Evolutionary conservation across 2,113 vertebrate genomes (phyloP).

Genomic region (Brachyistius frenatus): DNA sequence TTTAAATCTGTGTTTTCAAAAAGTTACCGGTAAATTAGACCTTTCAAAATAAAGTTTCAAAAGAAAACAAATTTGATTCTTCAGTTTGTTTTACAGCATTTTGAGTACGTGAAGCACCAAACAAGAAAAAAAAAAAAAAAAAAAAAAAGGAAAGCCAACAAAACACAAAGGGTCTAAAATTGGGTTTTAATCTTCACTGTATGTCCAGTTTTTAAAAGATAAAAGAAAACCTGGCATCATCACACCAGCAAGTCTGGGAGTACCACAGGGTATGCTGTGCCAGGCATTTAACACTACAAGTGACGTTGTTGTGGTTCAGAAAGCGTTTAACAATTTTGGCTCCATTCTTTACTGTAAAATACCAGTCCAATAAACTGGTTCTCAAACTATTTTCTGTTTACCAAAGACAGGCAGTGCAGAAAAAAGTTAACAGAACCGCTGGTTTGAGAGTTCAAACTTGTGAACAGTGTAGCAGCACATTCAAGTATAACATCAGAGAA

Average conservation of each 20-base stretch:
- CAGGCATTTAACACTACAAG: slow-evolving; percentile 21
- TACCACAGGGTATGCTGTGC: not conserved
- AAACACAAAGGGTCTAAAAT: slow-evolving; percentile 11
- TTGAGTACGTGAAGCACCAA: too few species aligned
- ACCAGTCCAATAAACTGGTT: slow-evolving; percentile 16
- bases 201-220: slow-evolving; percentile 58
- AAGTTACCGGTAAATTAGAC: too few species aligned
- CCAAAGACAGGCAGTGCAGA: not conserved
- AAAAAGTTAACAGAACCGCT: slow-evolving; percentile 1
- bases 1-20: too few species aligned
- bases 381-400: slow-evolving; percentile 5
- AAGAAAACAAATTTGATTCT: too few species aligned
- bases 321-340: slow-evolving; percentile 38
- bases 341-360: slow-evolving; percentile 33
- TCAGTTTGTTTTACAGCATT: too few species aligned
- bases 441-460: slow-evolving; percentile 19
- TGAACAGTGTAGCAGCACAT: slow-evolving; percentile 73
- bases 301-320: slow-evolving; percentile 18
- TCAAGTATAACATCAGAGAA: slow-evolving; percentile 71
- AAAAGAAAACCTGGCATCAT: slow-evolving; percentile 39
- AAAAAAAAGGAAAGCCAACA: not conserved
- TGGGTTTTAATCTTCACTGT: slow-evolving; percentile 65
- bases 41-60: too few species aligned
- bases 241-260: slow-evolving; percentile 5
- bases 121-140: not conserved